phyloP scores from a whole-genome alignment of 2,113 vertebrate species.

The Coregonus clupeaformis region DNA sequence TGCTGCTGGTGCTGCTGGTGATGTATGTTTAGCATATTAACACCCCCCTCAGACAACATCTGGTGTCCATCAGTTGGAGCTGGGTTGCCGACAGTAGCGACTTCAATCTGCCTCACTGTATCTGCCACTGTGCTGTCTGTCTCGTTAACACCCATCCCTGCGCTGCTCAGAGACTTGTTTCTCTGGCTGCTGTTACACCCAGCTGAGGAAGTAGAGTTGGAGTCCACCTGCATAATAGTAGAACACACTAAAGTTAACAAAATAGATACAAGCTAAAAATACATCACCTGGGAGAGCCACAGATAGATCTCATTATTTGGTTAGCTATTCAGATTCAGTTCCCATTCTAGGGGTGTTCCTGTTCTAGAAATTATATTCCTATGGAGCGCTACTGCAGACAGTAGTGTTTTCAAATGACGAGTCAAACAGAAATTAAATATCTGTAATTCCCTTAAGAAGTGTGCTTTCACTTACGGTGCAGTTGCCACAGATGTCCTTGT shows the following conservation, averaged over 20 bases:
- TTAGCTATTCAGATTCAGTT: no score
- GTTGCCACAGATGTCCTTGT: slow-evolving; percentile 77
- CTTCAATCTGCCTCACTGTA: no score
- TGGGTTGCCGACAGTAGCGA: background rate
- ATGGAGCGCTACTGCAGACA: no score
- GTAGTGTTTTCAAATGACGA: no score
- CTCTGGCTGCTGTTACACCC: background rate
- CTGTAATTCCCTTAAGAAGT: background rate
- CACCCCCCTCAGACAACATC: background rate
- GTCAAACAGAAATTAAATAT: no score
- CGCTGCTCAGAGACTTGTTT: slow-evolving; percentile 1
- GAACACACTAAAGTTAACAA: background rate
- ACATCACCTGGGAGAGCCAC: no score
- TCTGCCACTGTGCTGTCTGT: background rate
- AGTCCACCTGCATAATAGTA: slow-evolving; percentile 17
- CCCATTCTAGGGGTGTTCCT: no score
- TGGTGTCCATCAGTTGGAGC: no score
- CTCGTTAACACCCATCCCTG: background rate
- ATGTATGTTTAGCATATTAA: background rate
- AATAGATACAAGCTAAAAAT: no score
- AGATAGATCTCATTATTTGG: no score
- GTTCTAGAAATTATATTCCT: no score
- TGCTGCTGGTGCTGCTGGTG: background rate
- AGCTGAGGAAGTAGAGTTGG: slow-evolving; percentile 16
- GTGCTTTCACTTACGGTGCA: slow-evolving; percentile 74